A percentile compares a stretch with the other conserved stretches of the same genome.
These are phyloP conservation scores for Oncorhynchus mykiss DNA, from an alignment of 2,113 vertebrate genomes.

Conservation along the genomic window DNA sequence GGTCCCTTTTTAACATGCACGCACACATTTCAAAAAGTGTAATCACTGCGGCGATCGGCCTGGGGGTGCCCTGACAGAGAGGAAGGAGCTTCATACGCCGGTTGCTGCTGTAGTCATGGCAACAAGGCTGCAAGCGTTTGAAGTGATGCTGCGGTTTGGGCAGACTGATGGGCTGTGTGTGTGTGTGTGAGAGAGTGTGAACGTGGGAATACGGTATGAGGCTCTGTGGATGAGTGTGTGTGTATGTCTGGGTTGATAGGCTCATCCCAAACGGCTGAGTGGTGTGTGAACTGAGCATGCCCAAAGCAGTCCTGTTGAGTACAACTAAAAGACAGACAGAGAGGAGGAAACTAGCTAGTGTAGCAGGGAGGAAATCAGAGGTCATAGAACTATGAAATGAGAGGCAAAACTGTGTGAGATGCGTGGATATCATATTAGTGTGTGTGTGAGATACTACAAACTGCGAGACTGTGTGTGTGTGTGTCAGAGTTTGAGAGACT, in stretches of 20 bases:
- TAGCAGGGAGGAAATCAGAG: neutral
- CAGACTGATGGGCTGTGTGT: too few relatives aligned
- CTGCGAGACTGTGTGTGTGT: neutral
- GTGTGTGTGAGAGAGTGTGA: too few relatives aligned
- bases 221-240: too few relatives aligned
- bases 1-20: neutral
- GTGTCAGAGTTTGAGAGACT: neutral
- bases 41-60: slow-evolving; percentile 35
- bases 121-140: slow-evolving; percentile 56
- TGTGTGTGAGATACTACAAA: neutral
- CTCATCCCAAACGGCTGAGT: neutral
- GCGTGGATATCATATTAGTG: neutral
- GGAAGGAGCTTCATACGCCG: slow-evolving; percentile 8
- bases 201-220: too few relatives aligned
- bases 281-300: slow-evolving; percentile 7
- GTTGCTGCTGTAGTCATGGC: slow-evolving; percentile 58
- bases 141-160: slow-evolving; percentile 29
- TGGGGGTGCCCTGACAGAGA: slow-evolving; percentile 34
- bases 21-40: slow-evolving; percentile 30
- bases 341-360: neutral
- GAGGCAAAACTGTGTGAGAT: neutral
- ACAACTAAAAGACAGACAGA: neutral
- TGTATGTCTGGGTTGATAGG: neutral
- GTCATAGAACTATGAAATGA: too few relatives aligned
- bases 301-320: slow-evolving; percentile 1